Evolutionary conservation across 2,113 vertebrate genomes (phyloP).

Genomic region (Uropsilus gracilis): DNA sequence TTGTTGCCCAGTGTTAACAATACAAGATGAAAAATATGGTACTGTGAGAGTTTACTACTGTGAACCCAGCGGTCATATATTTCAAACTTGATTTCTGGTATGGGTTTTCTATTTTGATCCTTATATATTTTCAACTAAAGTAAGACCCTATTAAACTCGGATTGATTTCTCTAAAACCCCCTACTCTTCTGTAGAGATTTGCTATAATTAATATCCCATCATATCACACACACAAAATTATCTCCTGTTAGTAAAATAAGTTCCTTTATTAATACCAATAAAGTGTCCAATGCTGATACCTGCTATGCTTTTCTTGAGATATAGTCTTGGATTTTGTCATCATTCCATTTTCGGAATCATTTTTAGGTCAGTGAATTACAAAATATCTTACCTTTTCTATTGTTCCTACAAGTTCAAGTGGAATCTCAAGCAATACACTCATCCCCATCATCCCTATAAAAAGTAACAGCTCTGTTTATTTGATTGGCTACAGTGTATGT

Average conservation of each 20-base stretch:
- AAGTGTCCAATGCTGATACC: not conserved
- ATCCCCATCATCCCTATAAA: not conserved
- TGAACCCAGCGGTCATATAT: not conserved
- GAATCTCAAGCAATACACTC: not conserved
- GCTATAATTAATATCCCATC: not conserved
- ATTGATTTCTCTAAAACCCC: not conserved
- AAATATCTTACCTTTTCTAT: not conserved
- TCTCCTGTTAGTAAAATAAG: not conserved
- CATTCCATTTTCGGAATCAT: not conserved
- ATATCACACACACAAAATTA: not conserved
- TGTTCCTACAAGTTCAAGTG: not conserved
- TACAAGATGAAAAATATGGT: constrained; percentile 36
- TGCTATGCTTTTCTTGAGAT: not conserved
- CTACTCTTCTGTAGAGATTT: not conserved
- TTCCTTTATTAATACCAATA: not conserved
- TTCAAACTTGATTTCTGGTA: constrained; percentile 12
- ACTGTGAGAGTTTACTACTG: not conserved
- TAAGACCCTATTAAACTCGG: not conserved
- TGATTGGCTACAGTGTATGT: not conserved
- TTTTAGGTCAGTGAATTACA: not conserved
- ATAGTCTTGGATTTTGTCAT: not conserved
- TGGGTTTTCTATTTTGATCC: not conserved
- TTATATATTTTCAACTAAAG: not conserved
- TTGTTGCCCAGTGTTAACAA: constrained; percentile 4
- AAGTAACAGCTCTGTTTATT: not conserved